Evolutionary conservation across 30 jellyfish, hydroid and myxozoan genomes (phyloP).

Genomic region (Haliclystus octoradiatus): DNA sequence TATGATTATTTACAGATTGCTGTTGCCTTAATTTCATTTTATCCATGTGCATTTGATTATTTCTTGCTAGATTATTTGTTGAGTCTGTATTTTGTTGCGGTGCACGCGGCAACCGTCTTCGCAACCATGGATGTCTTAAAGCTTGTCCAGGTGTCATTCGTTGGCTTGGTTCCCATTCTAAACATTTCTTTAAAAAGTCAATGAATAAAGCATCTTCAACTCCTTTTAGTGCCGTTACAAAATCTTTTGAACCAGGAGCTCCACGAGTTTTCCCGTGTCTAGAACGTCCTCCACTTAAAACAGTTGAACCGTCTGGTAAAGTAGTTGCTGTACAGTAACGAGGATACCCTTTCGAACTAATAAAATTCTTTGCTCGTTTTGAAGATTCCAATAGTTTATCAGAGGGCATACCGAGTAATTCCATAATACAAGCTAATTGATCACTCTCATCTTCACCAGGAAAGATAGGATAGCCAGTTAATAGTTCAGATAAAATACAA

Average conservation of each 20-base stretch:
- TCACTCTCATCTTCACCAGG: conserved; percentile 98
- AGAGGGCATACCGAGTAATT: conserved; percentile 86
- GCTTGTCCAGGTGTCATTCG: conserved; percentile 94
- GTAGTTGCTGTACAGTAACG: conserved; percentile 81
- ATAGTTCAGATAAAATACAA: conserved; percentile 70
- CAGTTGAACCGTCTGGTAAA: conserved; percentile 92
- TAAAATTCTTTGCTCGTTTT: conserved; percentile 77
- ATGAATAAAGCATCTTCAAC: conserved; percentile 78
- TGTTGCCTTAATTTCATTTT: conserved; percentile 69
- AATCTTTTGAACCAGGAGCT: conserved; percentile 89
- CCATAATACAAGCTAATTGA: conserved; percentile 85
- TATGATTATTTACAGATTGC: conserved; percentile 63
- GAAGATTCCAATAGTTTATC: conserved; percentile 65
- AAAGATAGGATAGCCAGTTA: conserved; percentile 85
- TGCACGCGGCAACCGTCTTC: conserved; percentile 89
- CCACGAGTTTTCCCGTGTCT: conserved; percentile 93
- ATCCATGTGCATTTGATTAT: too few relatives aligned
- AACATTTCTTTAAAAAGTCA: conserved; percentile 79
- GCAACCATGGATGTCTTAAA: conserved; percentile 78
- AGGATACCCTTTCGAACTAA: conserved; percentile 93
- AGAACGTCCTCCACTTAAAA: conserved; percentile 78
- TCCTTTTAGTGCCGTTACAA: conserved; percentile 86
- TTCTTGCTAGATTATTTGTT: conserved; percentile 21
- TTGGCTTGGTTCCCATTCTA: conserved; percentile 94
- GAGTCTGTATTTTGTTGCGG: conserved; percentile 53